Evolutionary conservation across 2,888 invertebrate species (phyloP).

Genomic region (Ommatoiulus sabulosus): DNA sequence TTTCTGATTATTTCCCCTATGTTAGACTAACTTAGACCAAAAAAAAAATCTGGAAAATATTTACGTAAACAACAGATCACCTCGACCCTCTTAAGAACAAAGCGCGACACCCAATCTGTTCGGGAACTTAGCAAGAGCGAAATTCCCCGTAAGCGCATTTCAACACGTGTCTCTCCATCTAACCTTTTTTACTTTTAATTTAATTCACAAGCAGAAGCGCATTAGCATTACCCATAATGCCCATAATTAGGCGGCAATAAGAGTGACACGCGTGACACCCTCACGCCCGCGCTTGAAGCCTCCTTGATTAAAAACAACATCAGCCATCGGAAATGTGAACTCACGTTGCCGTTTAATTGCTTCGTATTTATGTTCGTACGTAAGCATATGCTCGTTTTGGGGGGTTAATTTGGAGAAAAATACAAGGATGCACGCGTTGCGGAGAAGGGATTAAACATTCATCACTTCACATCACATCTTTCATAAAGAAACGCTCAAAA

Average conservation of each 20-base stretch:
- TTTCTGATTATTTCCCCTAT: no score
- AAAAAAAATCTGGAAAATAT: no score
- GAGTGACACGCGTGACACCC: conserved; percentile 19
- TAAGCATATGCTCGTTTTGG: background rate
- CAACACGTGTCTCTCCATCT: background rate
- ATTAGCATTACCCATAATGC: conserved; percentile 16
- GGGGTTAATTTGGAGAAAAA: background rate
- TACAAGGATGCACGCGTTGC: background rate
- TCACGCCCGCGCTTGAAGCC: background rate
- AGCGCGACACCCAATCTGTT: background rate
- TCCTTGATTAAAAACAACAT: conserved; percentile 39
- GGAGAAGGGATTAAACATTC: background rate
- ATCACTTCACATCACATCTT: background rate
- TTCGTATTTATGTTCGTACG: background rate
- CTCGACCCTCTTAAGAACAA: background rate
- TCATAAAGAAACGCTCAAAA: background rate
- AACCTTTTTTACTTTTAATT: conserved; percentile 39
- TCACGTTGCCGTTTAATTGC: background rate
- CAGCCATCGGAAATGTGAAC: background rate
- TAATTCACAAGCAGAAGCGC: background rate
- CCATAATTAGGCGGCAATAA: background rate
- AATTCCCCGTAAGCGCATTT: background rate
- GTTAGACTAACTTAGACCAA: no score
- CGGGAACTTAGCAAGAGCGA: background rate
- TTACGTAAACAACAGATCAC: no score